These are phyloP conservation scores for Cylloceria caligata DNA, from an alignment of 2,888 invertebrate genomes.

Conservation along the genomic window DNA sequence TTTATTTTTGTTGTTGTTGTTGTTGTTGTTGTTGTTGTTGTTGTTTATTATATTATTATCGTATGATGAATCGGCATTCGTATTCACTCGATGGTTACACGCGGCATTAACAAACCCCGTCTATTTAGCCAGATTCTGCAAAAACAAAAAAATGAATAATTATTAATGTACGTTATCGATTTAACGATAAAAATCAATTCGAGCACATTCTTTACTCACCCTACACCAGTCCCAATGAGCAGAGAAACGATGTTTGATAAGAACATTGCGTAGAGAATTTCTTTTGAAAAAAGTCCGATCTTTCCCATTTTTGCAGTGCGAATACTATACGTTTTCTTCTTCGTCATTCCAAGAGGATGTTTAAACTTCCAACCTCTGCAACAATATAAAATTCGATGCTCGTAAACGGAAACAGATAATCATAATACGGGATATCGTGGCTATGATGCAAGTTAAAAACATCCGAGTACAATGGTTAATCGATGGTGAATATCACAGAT, in stretches of 20 bases:
- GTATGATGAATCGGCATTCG: constrained; percentile 58
- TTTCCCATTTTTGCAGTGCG: constrained; percentile 91
- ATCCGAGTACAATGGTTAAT: not conserved
- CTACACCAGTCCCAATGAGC: constrained; percentile 95
- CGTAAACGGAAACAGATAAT: not conserved
- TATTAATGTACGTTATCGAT: not conserved
- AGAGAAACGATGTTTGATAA: constrained; percentile 96
- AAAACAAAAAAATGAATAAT: constrained; percentile 77
- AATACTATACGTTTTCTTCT: constrained; percentile 87
- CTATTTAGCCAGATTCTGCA: constrained; percentile 90
- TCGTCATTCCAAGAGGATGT: constrained; percentile 88
- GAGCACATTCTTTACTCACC: constrained; percentile 86
- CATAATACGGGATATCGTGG: constrained; percentile 8
- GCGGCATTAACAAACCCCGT: constrained; percentile 81
- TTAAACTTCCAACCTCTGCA: constrained; percentile 94
- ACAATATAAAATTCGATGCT: constrained; percentile 54
- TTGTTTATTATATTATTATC: constrained; percentile 50
- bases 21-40: constrained; percentile 44
- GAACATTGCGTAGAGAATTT: constrained; percentile 95
- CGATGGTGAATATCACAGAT: constrained; percentile 7
- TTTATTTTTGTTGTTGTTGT: too few species aligned
- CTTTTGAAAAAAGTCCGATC: constrained; percentile 94
- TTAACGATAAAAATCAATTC: constrained; percentile 3
- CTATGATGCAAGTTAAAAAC: constrained; percentile 30
- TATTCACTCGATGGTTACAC: constrained; percentile 81